Evolutionary conservation across 2,797 vertebrate species (phyloP).

Genomic region (Manis crassicaudata): DNA sequence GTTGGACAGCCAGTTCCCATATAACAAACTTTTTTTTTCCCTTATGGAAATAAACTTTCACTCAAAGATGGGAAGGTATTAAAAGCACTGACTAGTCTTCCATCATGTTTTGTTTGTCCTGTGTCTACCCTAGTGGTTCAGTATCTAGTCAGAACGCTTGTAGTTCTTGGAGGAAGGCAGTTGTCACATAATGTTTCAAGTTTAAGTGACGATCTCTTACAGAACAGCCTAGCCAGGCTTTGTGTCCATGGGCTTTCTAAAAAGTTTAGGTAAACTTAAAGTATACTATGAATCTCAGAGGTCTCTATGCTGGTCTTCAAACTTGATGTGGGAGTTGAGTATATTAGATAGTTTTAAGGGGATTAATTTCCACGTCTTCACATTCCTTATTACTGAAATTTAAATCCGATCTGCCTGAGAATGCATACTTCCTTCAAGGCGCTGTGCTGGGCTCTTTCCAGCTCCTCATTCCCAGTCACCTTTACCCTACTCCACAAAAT

Average conservation of each 20-base stretch:
- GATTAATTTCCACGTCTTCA: neutral
- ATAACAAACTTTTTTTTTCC: neutral
- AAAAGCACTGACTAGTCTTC: neutral
- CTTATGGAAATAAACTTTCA: neutral
- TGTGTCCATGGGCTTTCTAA: neutral
- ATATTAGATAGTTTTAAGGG: neutral
- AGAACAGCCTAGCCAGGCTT: neutral
- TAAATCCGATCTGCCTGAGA: neutral
- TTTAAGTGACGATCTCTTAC: neutral
- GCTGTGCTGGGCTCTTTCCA: neutral
- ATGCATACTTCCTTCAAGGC: neutral
- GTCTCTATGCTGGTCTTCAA: neutral
- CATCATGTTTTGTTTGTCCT: neutral
- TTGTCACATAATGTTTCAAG: neutral
- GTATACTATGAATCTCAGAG: neutral
- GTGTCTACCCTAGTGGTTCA: neutral
- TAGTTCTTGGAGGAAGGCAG: neutral
- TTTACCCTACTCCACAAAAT: neutral
- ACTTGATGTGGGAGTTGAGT: neutral
- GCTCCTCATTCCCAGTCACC: neutral
- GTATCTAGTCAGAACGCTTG: neutral
- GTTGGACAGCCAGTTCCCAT: neutral
- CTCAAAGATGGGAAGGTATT: neutral
- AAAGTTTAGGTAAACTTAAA: slow-evolving; percentile 10
- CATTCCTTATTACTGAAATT: neutral